phyloP scores from a whole-genome alignment of 2,797 vertebrate species.

The Ptychobarbus kaznakovi region DNA sequence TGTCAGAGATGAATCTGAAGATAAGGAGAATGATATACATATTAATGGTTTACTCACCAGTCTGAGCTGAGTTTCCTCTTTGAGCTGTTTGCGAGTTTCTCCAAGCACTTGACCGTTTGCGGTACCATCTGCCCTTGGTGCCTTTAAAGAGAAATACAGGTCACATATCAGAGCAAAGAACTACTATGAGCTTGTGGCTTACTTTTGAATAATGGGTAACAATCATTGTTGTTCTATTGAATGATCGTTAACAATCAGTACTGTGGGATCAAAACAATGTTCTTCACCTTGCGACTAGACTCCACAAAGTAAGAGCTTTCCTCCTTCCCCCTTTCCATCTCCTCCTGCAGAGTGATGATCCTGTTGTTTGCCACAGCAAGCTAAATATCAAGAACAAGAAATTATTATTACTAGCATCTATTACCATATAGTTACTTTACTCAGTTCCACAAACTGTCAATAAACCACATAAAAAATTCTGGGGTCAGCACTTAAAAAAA shows the following conservation, averaged over 20 bases:
- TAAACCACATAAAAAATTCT: not conserved
- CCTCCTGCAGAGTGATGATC: slow-evolving; percentile 97
- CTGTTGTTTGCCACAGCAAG: slow-evolving; percentile 97
- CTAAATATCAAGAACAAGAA: slow-evolving; percentile 67
- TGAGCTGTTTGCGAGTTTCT: slow-evolving; percentile 94
- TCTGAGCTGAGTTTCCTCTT: slow-evolving; percentile 94
- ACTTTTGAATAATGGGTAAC: not conserved
- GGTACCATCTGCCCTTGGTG: slow-evolving; percentile 83
- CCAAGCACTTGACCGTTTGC: slow-evolving; percentile 86
- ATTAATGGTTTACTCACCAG: slow-evolving; percentile 79
- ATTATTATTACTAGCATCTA: not conserved
- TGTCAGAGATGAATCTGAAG: not conserved
- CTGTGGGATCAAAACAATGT: slow-evolving; percentile 6
- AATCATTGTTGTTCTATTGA: not conserved
- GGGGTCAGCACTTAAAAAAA: not conserved
- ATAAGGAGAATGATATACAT: not conserved
- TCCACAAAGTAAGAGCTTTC: slow-evolving; percentile 92
- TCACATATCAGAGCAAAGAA: not conserved
- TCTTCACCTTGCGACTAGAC: slow-evolving; percentile 85
- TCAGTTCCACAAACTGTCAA: not conserved
- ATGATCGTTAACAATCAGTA: not conserved
- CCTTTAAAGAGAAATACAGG: slow-evolving; percentile 70
- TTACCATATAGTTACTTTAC: not conserved
- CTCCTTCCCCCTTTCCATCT: slow-evolving; percentile 93
- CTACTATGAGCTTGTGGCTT: not conserved